A percentile compares a stretch with the other conserved stretches of the same genome.
Conservation (phyloP, 2,797 vertebrate species). For the Taeniopygia guttata region DNA sequence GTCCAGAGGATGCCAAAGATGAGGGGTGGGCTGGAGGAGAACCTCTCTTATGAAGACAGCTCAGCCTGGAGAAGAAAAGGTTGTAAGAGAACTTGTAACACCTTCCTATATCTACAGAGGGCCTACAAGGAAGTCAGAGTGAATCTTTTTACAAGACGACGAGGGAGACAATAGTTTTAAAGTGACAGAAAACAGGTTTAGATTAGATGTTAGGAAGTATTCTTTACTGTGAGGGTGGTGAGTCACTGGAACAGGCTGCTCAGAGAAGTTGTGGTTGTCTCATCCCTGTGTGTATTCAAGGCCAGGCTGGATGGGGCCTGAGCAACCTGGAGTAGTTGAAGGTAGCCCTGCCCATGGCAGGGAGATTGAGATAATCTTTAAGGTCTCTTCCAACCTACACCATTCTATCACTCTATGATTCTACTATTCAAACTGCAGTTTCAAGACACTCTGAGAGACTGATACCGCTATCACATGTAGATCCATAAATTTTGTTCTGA, state of each 20-base stretch:
- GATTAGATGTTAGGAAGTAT: not conserved
- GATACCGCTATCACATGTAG: not conserved
- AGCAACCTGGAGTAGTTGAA: not conserved
- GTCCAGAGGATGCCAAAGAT: not conserved
- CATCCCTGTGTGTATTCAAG: not conserved
- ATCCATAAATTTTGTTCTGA: not conserved
- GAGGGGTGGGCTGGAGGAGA: not conserved
- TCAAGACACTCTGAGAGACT: not conserved
- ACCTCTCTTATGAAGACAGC: not conserved
- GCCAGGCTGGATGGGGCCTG: not conserved
- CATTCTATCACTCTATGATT: not conserved
- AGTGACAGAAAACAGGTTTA: not conserved
- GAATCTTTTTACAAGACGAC: not conserved
- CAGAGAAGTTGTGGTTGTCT: not conserved
- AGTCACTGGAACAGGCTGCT: not conserved
- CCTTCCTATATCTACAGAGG: not conserved
- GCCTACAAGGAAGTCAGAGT: not conserved
- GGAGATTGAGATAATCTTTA: not conserved
- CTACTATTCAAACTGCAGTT: not conserved
- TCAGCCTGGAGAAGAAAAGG: not conserved
- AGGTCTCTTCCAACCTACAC: not conserved
- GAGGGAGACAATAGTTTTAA: not conserved
- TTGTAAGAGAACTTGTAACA: not conserved
- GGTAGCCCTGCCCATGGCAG: not conserved
- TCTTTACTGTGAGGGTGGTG: not conserved